phyloP scores from a whole-genome alignment of 2,797 vertebrate species.

The Caiman crocodilus region DNA sequence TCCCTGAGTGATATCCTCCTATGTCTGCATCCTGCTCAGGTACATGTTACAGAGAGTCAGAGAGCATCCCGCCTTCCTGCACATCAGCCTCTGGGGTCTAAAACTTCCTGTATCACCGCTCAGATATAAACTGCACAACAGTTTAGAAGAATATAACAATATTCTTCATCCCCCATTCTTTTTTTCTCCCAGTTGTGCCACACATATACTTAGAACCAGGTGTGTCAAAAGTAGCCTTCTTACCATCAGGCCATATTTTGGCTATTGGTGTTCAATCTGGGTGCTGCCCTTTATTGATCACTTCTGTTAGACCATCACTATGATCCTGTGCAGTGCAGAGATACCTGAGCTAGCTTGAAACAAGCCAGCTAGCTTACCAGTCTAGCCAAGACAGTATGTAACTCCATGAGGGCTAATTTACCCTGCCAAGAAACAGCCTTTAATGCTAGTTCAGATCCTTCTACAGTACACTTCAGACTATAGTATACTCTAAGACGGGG shows the following conservation, averaged over 20 bases:
- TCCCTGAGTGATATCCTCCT: not conserved
- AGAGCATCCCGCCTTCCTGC: not conserved
- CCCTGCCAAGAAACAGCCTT: too few species aligned
- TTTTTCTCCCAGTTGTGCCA: rapidly evolving
- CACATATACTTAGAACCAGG: not conserved
- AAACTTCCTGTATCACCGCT: not conserved
- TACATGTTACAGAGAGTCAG: not conserved
- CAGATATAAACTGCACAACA: rapidly evolving
- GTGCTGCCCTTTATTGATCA: not conserved
- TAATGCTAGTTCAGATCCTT: too few species aligned
- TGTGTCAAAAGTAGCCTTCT: not conserved
- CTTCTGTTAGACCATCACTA: not conserved
- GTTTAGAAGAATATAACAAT: too few species aligned
- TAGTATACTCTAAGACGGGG: not conserved
- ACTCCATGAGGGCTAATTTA: too few species aligned
- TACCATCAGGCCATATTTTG: not conserved
- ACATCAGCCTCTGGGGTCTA: not conserved
- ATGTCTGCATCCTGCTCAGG: not conserved
- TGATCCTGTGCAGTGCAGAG: too few species aligned
- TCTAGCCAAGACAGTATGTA: too few species aligned
- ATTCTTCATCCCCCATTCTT: not conserved
- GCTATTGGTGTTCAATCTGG: not conserved
- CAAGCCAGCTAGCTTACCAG: too few species aligned
- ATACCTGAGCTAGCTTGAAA: too few species aligned
- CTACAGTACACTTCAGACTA: not conserved